phyloP scores from a whole-genome alignment of 2,888 invertebrate genomes.

The Orthosia incerta region DNA sequence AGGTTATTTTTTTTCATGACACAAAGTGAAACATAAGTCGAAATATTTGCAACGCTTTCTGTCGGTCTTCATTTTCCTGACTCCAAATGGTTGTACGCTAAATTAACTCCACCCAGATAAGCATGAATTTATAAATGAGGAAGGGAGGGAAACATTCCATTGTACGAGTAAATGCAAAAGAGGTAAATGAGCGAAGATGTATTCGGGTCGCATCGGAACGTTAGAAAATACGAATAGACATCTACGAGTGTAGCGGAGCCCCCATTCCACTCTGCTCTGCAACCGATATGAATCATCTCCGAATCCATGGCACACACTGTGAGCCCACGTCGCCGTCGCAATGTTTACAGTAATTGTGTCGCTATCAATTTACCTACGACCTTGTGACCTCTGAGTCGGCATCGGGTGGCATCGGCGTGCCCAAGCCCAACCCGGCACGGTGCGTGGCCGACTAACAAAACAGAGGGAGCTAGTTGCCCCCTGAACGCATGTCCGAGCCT shows the following conservation, averaged over 20 bases:
- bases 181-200: slow-evolving; percentile 16
- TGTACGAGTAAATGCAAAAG: slow-evolving; percentile 25
- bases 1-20: slow-evolving; percentile 1
- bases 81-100: not conserved
- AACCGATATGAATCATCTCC: slow-evolving; percentile 40
- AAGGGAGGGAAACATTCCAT: slow-evolving; percentile 24
- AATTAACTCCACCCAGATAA: slow-evolving; percentile 7
- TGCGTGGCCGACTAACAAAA: slow-evolving; percentile 78
- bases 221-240: slow-evolving; percentile 10
- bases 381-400: slow-evolving; percentile 88
- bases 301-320: slow-evolving; percentile 28
- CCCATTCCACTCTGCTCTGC: slow-evolving; percentile 10
- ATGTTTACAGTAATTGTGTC: slow-evolving; percentile 75
- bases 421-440: slow-evolving; percentile 79
- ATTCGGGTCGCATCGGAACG: slow-evolving; percentile 14
- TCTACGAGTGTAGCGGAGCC: not conserved
- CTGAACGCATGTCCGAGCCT: slow-evolving; percentile 84
- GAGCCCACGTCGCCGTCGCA: slow-evolving; percentile 45
- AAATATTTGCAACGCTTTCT: not conserved
- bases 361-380: slow-evolving; percentile 79
- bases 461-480: slow-evolving; percentile 81
- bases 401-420: slow-evolving; percentile 67
- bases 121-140: slow-evolving; percentile 15
- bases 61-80: not conserved
- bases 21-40: not conserved